These are phyloP conservation scores for Oligia strigilis DNA, from an alignment of 2,888 invertebrate species.

Conservation along the genomic window DNA sequence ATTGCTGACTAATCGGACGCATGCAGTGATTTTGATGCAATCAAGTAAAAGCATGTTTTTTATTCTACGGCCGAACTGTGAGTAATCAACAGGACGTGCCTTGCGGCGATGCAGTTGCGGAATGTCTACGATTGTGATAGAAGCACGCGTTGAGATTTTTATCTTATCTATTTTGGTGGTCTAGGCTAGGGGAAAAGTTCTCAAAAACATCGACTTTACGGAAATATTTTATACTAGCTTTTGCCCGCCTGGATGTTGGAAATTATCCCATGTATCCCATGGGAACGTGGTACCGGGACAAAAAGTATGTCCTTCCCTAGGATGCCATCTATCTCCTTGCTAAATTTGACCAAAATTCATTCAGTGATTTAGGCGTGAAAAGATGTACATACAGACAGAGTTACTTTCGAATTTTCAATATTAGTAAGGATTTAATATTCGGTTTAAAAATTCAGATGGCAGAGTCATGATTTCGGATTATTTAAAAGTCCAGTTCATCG, in stretches of 20 bases:
- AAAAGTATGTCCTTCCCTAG: neutral
- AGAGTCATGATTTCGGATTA: constrained; percentile 21
- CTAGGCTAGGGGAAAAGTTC: constrained; percentile 16
- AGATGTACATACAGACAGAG: too few species aligned
- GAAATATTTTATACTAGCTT: constrained; percentile 2
- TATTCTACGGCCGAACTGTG: constrained; percentile 47
- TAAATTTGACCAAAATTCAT: neutral
- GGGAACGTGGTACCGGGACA: neutral
- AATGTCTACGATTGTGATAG: constrained; percentile 28
- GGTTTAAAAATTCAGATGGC: neutral
- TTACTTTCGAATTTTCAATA: too few species aligned
- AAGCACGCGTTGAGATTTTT: constrained; percentile 32
- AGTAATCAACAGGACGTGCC: constrained; percentile 57
- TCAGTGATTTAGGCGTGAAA: neutral
- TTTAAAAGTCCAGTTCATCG: neutral
- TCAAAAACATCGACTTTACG: neutral
- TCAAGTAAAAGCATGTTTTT: constrained; percentile 57
- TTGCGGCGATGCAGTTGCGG: constrained; percentile 30
- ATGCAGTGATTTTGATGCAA: constrained; percentile 56
- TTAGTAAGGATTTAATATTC: neutral
- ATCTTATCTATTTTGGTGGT: constrained; percentile 53
- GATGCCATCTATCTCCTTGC: neutral
- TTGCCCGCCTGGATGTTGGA: neutral
- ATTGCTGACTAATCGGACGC: constrained; percentile 50
- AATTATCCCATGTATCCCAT: neutral